phyloP scores from a whole-genome alignment of 2,797 vertebrate genomes.

The Sphaeramia orbicularis region DNA sequence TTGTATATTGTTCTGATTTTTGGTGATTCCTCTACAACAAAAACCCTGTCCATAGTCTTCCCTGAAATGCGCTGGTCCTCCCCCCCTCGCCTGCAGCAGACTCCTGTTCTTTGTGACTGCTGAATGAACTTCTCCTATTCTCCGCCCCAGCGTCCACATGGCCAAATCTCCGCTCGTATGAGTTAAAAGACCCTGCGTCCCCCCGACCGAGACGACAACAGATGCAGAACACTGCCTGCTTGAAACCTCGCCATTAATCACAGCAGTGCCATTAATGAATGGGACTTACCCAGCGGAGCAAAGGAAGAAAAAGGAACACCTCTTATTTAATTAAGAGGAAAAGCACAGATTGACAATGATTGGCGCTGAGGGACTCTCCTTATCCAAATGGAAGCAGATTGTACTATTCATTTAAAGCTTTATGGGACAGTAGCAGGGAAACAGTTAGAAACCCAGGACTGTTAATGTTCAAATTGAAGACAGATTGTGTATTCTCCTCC shows the following conservation, averaged over 20 bases:
- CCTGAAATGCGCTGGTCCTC: not conserved
- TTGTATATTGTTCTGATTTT: too few relatives aligned
- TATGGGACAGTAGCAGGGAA: constrained; percentile 17
- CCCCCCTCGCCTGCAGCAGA: not conserved
- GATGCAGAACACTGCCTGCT: constrained; percentile 53
- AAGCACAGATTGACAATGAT: constrained; percentile 47
- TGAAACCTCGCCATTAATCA: constrained; percentile 66
- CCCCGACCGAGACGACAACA: constrained; percentile 50
- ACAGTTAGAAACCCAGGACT: constrained; percentile 26
- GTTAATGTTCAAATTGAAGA: constrained; percentile 23
- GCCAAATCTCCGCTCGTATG: constrained; percentile 29
- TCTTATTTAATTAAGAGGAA: constrained; percentile 63
- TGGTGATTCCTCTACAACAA: not conserved
- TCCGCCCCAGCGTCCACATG: constrained; percentile 31
- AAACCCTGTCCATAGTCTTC: not conserved
- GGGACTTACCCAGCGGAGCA: constrained; percentile 46
- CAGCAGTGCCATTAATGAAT: constrained; percentile 53
- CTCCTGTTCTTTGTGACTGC: constrained; percentile 17
- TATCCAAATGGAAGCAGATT: constrained; percentile 45
- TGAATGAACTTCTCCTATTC: constrained; percentile 30
- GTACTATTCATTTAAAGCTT: constrained; percentile 34
- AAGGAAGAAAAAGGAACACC: constrained; percentile 26
- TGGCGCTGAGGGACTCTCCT: constrained; percentile 27
- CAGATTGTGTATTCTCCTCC: constrained; percentile 31
- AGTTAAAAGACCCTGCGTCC: constrained; percentile 33